Evolutionary conservation across 2,888 invertebrate genomes (phyloP).

Genomic region (Drosophila macrospina): DNA sequence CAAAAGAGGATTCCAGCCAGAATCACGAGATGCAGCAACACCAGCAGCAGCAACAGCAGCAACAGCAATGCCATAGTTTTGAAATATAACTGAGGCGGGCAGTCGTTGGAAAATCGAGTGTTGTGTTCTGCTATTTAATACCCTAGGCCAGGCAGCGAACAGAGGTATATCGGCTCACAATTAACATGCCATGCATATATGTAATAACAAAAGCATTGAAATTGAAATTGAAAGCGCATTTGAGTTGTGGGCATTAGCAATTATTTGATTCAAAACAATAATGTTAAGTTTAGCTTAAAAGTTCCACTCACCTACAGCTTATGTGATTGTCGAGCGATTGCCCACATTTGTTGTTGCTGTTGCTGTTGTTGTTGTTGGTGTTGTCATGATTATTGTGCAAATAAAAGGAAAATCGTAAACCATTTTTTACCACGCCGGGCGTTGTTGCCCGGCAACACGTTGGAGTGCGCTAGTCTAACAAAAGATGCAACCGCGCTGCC

Average conservation of each 20-base stretch:
- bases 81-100: conserved; percentile 49
- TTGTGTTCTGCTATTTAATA: conserved; percentile 12
- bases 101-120: conserved; percentile 30
- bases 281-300: neutral
- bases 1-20: conserved; percentile 9
- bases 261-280: neutral
- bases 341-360: conserved; percentile 5
- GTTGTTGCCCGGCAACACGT: conserved; percentile 67
- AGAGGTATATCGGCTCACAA: neutral
- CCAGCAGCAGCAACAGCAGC: conserved; percentile 6
- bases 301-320: conserved; percentile 16
- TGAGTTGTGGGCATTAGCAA: neutral
- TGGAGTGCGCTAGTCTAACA: conserved; percentile 56
- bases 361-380: conserved; percentile 31
- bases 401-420: conserved; percentile 60
- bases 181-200: neutral
- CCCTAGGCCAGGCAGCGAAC: conserved; percentile 14
- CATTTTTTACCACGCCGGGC: conserved; percentile 34
- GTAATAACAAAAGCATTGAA: neutral
- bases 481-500: conserved; percentile 69
- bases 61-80: conserved; percentile 39
- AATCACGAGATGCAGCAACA: neutral
- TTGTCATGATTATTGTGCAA: conserved; percentile 66
- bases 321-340: conserved; percentile 29
- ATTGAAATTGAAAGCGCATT: neutral